Evolutionary conservation across 2,113 vertebrate genomes (phyloP).

Genomic region (Eurypyga helias): DNA sequence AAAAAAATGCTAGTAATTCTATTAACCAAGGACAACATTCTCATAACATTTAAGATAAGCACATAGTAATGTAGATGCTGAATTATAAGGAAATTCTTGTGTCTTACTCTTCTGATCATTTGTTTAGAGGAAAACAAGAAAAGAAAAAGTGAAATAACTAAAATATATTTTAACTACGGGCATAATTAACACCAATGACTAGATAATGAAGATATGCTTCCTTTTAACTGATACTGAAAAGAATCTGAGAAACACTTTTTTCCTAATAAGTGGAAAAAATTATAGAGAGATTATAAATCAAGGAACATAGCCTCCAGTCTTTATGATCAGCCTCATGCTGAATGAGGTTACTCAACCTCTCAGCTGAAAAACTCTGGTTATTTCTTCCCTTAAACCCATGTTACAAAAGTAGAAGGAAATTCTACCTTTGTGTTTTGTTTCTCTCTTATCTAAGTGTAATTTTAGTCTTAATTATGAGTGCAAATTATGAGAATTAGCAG

Average conservation of each 20-base stretch:
- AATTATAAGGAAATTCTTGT: not conserved
- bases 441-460: not conserved
- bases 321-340: not conserved
- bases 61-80: not conserved
- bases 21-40: not conserved
- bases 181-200: not conserved
- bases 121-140: not conserved
- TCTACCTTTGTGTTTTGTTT: not conserved
- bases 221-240: not conserved
- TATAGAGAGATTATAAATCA: not conserved
- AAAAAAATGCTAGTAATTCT: slow-evolving; percentile 6
- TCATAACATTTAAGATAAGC: not conserved
- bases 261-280: not conserved
- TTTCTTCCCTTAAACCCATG: not conserved
- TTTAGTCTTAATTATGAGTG: not conserved
- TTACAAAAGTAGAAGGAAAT: not conserved
- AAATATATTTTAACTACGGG: not conserved
- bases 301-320: not conserved
- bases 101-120: not conserved
- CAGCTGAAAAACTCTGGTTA: not conserved
- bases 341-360: not conserved
- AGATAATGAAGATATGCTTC: not conserved
- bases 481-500: not conserved
- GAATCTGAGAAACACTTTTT: not conserved
- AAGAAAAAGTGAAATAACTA: not conserved